These are phyloP conservation scores for Ellobius talpinus DNA, from an alignment of 2,113 vertebrate genomes.

Conservation along the genomic window DNA sequence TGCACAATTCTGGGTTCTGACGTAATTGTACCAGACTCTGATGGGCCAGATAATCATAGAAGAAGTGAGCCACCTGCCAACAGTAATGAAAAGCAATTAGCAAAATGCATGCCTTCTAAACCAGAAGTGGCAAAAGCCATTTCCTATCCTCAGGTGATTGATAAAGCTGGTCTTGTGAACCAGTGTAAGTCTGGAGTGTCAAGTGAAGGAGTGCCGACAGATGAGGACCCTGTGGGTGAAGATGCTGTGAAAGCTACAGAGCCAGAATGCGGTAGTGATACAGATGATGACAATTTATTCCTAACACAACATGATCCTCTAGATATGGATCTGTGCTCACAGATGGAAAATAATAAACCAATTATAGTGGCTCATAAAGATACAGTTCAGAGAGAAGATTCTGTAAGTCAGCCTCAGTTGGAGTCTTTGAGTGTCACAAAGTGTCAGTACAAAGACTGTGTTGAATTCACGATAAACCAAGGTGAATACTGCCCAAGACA, in stretches of 20 bases:
- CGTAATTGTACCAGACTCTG: accelerated
- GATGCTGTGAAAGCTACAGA: slow-evolving; percentile 12
- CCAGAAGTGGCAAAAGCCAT: not conserved
- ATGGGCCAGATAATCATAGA: not conserved
- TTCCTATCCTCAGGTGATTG: accelerated
- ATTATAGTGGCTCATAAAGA: not conserved
- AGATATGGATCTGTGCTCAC: slow-evolving; percentile 89
- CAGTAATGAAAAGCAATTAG: not conserved
- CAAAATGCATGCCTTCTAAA: not conserved
- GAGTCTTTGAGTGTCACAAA: not conserved
- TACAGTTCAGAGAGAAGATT: slow-evolving; percentile 59
- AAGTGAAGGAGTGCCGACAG: not conserved
- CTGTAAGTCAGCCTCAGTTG: slow-evolving; percentile 44
- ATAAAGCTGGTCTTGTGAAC: not conserved
- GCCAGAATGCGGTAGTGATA: slow-evolving; percentile 59
- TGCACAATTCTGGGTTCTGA: not conserved
- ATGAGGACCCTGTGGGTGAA: not conserved
- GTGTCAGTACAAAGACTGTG: slow-evolving; percentile 78
- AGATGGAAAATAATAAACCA: slow-evolving; percentile 73
- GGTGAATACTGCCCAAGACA: slow-evolving; percentile 76
- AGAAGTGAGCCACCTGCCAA: not conserved
- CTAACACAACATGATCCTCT: slow-evolving; percentile 89
- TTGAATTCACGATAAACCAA: slow-evolving; percentile 46
- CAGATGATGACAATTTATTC: slow-evolving; percentile 83
- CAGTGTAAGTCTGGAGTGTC: not conserved